phyloP scores from a whole-genome alignment of 2,797 vertebrate species.

The Enteromius anoplus region DNA sequence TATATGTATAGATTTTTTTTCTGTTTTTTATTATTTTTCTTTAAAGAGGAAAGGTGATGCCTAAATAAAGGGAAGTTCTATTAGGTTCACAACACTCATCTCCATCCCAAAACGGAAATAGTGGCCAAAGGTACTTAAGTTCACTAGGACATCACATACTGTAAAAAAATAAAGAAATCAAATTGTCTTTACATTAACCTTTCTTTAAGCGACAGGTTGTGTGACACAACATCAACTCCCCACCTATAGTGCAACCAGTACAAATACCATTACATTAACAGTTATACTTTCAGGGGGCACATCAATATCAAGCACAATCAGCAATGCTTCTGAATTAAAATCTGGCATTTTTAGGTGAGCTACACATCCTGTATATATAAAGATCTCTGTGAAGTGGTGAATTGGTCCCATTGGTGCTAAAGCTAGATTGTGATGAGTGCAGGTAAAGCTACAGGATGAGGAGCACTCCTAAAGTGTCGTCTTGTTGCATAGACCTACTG shows the following conservation, averaged over 20 bases:
- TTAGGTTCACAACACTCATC: constrained; percentile 40
- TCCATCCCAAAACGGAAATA: constrained; percentile 53
- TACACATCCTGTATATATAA: constrained; percentile 5
- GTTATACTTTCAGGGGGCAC: constrained; percentile 28
- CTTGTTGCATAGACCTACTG: constrained; percentile 90
- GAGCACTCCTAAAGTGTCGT: constrained; percentile 74
- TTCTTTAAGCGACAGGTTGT: constrained; percentile 23
- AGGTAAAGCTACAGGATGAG: constrained; percentile 81
- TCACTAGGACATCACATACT: constrained; percentile 43
- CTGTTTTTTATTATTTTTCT: constrained; percentile 16
- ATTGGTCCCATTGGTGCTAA: constrained; percentile 87
- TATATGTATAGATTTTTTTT: constrained; percentile 11
- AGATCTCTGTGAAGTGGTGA: constrained; percentile 68
- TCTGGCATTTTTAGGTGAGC: constrained; percentile 23
- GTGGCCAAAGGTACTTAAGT: constrained; percentile 42
- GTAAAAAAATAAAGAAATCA: constrained; percentile 12
- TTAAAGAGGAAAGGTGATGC: constrained; percentile 37
- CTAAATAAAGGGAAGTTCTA: constrained; percentile 19
- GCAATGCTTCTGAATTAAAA: not conserved
- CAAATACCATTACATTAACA: constrained; percentile 18
- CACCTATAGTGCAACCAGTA: constrained; percentile 21
- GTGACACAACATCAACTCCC: constrained; percentile 1
- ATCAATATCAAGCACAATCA: constrained; percentile 20
- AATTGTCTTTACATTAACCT: constrained; percentile 39
- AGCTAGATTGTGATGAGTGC: constrained; percentile 78